Evolutionary conservation across 2,797 vertebrate genomes (phyloP), one percentile per base, ranked within the genome.

Genomic region (Catharus ustulatus): DNA sequence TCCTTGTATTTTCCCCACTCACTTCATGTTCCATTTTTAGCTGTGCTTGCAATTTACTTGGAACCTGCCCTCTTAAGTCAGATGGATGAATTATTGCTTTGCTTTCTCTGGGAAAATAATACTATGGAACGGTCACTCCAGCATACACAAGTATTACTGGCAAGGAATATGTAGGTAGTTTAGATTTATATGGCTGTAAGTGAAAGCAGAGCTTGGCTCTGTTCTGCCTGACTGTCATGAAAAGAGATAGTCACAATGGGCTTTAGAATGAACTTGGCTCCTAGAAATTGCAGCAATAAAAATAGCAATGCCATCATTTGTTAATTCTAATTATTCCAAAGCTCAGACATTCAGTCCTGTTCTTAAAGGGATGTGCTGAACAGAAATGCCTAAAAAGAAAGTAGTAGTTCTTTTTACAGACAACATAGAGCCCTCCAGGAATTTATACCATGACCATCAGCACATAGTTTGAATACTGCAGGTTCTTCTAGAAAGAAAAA

Each of bases 141-240:
- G 91, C 66, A 68, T 59, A 72, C 18, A 57, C 75, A 82, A 93
- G 68, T 84, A 79, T 81, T 94, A 77, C 85, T 96, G 90, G 86
- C 94, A 91, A 91, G 64, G 78, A 93, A 89, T 64, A 74, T 49
- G 24, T 68, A 96, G 81, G 90, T 84, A 96, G 82, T 94, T 93
- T 89, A 95, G 88, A 94, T 96, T 96, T 96, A 96, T 94, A 58
- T 51, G 79, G 38, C 55, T 92, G 55, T 97, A 96, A 97, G 91
- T 92, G 62, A 94, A 95, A 96, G 84, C 93, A 97, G 94, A 91
- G 83, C 66, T 95, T 95, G 91, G 84, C 85, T 74, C 15, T 87
- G 45, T 83, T 90, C 76, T 92, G 69, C 81, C 80, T 92, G 84
- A 89, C 79, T 90, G 69, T 91, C 90, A 91, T 68, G 90, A 87